These are phyloP conservation scores for Thaumatotibia leucotreta DNA, from an alignment of 1,140 invertebrate species.

Conservation along the genomic window DNA sequence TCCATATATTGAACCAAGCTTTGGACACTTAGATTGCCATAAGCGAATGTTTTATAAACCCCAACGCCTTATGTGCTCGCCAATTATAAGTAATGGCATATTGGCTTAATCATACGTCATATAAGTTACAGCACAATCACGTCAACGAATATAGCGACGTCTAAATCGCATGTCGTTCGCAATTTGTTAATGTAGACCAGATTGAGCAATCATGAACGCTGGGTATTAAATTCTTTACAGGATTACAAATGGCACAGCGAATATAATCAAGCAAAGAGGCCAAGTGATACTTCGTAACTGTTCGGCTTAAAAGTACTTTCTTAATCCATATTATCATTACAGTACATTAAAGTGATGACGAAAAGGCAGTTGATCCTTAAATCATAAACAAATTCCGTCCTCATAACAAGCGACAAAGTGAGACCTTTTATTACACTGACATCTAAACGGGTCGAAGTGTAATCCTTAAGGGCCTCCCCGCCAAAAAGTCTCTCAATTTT, in stretches of 20 bases:
- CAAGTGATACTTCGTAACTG: background rate
- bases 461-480: too few species aligned
- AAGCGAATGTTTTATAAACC: background rate
- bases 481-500: too few species aligned
- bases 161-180: constrained; percentile 9
- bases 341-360: too few species aligned
- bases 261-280: background rate
- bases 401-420: too few species aligned
- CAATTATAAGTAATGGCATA: constrained; percentile 13
- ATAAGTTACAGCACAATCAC: constrained; percentile 4
- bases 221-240: background rate
- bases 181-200: constrained; percentile 6
- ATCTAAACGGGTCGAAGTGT: too few species aligned
- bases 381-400: too few species aligned
- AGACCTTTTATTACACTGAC: too few species aligned
- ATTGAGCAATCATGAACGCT: background rate
- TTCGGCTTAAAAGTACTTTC: background rate
- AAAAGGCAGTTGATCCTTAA: too few species aligned
- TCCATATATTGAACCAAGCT: background rate
- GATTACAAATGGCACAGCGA: background rate
- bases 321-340: too few species aligned
- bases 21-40: background rate
- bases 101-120: constrained; percentile 3
- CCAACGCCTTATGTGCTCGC: background rate
- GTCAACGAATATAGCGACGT: background rate